These are phyloP conservation scores for Pseudobourletiella spinata DNA, from an alignment of 1,140 invertebrate species.

Conservation along the genomic window DNA sequence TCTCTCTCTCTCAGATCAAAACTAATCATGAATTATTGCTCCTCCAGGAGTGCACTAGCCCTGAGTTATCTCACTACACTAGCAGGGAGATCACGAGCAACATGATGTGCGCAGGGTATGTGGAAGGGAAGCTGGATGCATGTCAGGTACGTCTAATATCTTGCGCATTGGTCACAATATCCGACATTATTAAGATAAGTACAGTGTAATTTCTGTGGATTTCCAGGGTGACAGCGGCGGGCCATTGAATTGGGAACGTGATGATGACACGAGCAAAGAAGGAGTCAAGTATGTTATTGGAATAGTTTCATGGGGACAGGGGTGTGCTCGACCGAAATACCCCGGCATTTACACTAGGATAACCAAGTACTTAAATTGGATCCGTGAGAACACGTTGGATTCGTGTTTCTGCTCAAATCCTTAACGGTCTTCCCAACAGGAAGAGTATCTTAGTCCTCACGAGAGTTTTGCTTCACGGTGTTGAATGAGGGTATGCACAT, in stretches of 20 bases:
- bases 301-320: conserved; percentile 33
- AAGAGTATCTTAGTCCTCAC: not conserved
- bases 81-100: conserved; percentile 54
- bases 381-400: conserved; percentile 31
- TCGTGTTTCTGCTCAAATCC: conserved; percentile 33
- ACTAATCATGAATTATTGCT: not conserved
- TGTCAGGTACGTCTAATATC: conserved; percentile 60
- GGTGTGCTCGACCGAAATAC: conserved; percentile 24
- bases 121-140: conserved; percentile 59
- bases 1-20: not conserved
- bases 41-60: conserved; percentile 26
- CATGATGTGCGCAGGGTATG: conserved; percentile 68
- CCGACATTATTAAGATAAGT: not conserved
- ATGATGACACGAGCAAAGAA: conserved; percentile 33
- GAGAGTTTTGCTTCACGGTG: not conserved
- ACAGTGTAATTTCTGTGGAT: not conserved
- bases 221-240: conserved; percentile 35
- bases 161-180: no score
- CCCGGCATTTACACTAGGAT: conserved; percentile 33
- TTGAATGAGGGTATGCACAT: no score
- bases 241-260: conserved; percentile 36
- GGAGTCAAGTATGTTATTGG: conserved; percentile 34
- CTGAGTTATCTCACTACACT: conserved; percentile 40
- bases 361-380: conserved; percentile 34
- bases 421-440: not conserved